Evolutionary conservation across 2,113 vertebrate genomes (phyloP).

Genomic region (Hoplias malabaricus): DNA sequence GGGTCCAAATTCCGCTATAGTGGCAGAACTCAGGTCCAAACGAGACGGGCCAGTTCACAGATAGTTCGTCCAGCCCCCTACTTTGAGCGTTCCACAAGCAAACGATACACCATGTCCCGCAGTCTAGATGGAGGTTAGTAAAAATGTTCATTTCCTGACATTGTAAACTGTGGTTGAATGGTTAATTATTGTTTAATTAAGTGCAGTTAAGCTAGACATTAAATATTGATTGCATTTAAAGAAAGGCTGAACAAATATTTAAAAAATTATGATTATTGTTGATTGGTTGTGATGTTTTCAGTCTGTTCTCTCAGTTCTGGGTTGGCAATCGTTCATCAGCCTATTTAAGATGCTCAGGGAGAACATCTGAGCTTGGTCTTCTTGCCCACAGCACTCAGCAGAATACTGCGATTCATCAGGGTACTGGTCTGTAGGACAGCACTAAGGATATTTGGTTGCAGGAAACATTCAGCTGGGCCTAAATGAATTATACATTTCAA

Average conservation of each 20-base stretch:
- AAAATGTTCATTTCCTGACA: background rate
- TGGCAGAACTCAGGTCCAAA: constrained; percentile 93
- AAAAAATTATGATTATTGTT: background rate
- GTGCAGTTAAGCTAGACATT: background rate
- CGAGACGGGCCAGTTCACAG: constrained; percentile 87
- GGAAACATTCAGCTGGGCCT: background rate
- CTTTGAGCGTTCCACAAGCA: constrained; percentile 92
- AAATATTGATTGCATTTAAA: background rate
- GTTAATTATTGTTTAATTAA: constrained; percentile 10
- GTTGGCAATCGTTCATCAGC: background rate
- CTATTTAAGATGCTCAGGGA: background rate
- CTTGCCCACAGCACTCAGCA: background rate
- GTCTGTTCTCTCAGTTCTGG: background rate
- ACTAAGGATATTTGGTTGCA: background rate
- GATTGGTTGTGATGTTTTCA: background rate
- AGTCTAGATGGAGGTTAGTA: constrained; percentile 93
- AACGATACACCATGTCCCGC: constrained; percentile 94
- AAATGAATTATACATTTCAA: background rate
- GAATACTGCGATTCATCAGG: background rate
- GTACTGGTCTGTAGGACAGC: background rate
- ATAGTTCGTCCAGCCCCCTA: constrained; percentile 90
- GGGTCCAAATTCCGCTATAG: constrained; percentile 99
- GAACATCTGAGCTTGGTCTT: background rate
- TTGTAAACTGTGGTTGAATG: background rate
- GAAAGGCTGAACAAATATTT: background rate